Evolutionary conservation across 2,797 vertebrate genomes (phyloP).

Genomic region (Botia almorhae): DNA sequence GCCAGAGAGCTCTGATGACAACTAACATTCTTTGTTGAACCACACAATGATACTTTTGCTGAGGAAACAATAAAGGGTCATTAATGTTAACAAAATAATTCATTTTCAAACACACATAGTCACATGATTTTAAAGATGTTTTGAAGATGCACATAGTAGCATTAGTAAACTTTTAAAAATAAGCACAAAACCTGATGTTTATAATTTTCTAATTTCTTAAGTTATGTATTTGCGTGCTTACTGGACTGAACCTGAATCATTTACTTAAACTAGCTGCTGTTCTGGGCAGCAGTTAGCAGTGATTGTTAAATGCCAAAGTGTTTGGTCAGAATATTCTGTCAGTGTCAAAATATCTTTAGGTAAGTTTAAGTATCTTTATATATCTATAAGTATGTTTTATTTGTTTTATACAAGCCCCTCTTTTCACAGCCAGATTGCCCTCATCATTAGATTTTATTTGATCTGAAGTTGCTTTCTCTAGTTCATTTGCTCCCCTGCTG

Average conservation of each 20-base stretch:
- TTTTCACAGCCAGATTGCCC: conserved; percentile 34
- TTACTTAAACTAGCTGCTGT: neutral
- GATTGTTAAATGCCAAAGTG: no score
- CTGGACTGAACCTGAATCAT: neutral
- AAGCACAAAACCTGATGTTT: neutral
- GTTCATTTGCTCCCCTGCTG: conserved; percentile 38
- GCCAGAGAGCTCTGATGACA: conserved; percentile 41
- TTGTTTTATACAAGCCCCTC: conserved; percentile 26
- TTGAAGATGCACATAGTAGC: neutral
- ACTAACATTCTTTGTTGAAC: conserved; percentile 32
- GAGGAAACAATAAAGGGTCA: conserved; percentile 21
- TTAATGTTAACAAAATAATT: conserved; percentile 18
- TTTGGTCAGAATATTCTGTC: no score
- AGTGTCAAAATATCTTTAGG: no score
- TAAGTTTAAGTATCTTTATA: neutral
- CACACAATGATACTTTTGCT: conserved; percentile 39
- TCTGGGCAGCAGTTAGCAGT: no score
- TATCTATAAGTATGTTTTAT: conserved; percentile 22
- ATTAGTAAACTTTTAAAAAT: no score
- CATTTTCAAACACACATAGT: neutral
- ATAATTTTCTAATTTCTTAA: neutral
- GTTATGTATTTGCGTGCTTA: conserved; percentile 1
- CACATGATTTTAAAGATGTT: conserved; percentile 9
- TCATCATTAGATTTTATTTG: conserved; percentile 45
- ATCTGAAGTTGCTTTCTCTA: conserved; percentile 41